Evolutionary conservation across 1,140 invertebrate species (phyloP).

Genomic region (Drosophila paulistorum): DNA sequence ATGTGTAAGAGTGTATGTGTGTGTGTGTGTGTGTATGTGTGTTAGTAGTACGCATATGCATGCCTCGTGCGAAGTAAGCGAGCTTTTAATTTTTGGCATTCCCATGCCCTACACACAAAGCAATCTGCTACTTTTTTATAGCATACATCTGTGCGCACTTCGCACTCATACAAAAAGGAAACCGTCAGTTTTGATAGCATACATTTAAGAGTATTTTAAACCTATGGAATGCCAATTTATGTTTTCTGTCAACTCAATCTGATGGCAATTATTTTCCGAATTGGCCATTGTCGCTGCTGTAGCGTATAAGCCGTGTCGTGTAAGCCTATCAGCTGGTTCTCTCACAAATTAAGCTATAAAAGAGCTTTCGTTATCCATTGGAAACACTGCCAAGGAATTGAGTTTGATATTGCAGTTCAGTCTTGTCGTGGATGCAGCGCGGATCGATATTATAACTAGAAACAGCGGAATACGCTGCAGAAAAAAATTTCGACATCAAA

Average conservation of each 20-base stretch:
- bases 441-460: constrained; percentile 78
- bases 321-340: constrained; percentile 36
- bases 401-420: constrained; percentile 82
- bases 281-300: not conserved
- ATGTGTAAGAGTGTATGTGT: constrained; percentile 57
- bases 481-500: constrained; percentile 66
- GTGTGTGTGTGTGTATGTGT: constrained; percentile 34
- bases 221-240: not conserved
- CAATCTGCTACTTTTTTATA: constrained; percentile 19
- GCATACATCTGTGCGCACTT: constrained; percentile 35
- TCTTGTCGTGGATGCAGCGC: constrained; percentile 82
- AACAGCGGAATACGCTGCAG: constrained; percentile 53
- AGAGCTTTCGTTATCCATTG: constrained; percentile 79
- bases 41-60: constrained; percentile 77
- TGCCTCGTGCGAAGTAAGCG: constrained; percentile 61
- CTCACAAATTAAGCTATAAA: constrained; percentile 51
- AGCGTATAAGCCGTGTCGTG: constrained; percentile 34
- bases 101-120: constrained; percentile 58
- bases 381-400: constrained; percentile 73
- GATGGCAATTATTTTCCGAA: not conserved
- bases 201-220: no score
- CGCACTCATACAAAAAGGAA: no score
- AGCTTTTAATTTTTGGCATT: constrained; percentile 81
- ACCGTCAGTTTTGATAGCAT: no score
- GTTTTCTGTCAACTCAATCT: not conserved